phyloP scores from a whole-genome alignment of 1,140 invertebrate species.

The Oedothorax gibbosus region DNA sequence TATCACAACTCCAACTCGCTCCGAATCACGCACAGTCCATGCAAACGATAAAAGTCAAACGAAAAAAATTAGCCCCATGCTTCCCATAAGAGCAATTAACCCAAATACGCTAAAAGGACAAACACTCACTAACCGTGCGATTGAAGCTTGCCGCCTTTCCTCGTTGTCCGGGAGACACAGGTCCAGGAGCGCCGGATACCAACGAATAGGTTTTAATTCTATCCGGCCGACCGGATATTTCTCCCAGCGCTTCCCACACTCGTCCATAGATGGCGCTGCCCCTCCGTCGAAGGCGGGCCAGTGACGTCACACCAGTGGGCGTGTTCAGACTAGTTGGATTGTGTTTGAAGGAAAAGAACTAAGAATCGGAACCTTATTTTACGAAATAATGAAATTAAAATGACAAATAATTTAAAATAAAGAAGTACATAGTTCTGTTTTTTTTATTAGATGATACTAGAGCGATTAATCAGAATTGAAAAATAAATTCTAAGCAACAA shows the following conservation, averaged over 20 bases:
- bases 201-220: conserved; percentile 37
- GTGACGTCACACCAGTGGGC: conserved; percentile 34
- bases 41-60: no score
- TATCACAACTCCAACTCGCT: no score
- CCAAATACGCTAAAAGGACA: neutral
- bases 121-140: conserved; percentile 9
- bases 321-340: neutral
- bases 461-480: no score
- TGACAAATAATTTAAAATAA: no score
- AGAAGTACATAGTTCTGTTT: no score
- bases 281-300: conserved; percentile 25
- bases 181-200: conserved; percentile 49
- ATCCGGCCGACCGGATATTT: conserved; percentile 23
- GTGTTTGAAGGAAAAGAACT: no score
- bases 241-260: conserved; percentile 5
- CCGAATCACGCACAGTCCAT: no score
- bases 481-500: no score
- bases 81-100: neutral
- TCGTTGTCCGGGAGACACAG: conserved; percentile 29
- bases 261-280: conserved; percentile 39
- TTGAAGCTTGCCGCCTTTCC: conserved; percentile 52
- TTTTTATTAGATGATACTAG: no score
- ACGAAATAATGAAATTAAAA: no score
- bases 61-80: neutral
- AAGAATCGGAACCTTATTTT: no score